Conservation (phyloP, 2,113 vertebrate genomes). For the Calidris pugnax region DNA sequence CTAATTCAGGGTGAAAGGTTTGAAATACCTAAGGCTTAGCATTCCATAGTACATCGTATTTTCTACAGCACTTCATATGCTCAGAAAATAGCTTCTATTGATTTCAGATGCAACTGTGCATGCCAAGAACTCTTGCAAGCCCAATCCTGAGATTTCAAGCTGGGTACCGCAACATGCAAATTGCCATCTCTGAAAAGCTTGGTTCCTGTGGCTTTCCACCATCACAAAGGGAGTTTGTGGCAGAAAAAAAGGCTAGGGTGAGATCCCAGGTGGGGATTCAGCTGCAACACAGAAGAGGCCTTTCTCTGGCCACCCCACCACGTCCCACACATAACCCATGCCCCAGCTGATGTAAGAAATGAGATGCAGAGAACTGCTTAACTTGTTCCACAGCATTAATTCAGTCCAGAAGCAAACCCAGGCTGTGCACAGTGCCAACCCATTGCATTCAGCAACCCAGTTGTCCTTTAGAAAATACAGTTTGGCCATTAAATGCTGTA, state of each 20-base stretch:
- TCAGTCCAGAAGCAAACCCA: not conserved
- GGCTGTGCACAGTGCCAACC: accelerated
- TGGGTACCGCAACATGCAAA: not conserved
- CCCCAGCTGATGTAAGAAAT: not conserved
- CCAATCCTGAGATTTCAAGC: not conserved
- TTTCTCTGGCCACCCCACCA: not conserved
- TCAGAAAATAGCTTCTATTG: constrained; percentile 35
- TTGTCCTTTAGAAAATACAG: not conserved
- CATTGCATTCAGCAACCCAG: not conserved
- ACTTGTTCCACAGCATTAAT: not conserved
- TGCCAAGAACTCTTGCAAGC: not conserved
- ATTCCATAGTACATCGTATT: constrained; percentile 12
- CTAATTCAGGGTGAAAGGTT: constrained; percentile 8
- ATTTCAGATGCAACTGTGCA: not conserved
- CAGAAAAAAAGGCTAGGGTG: not conserved
- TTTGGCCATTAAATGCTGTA: not conserved
- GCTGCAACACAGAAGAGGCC: not conserved
- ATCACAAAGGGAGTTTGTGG: not conserved
- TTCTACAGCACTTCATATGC: not conserved
- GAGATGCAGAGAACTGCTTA: not conserved
- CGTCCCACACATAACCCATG: not conserved
- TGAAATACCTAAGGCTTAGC: constrained; percentile 15
- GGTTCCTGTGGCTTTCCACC: not conserved
- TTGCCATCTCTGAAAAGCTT: not conserved
- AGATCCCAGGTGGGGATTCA: accelerated